phyloP scores from a whole-genome alignment of 2,888 invertebrate genomes.

The Biston stratarius region DNA sequence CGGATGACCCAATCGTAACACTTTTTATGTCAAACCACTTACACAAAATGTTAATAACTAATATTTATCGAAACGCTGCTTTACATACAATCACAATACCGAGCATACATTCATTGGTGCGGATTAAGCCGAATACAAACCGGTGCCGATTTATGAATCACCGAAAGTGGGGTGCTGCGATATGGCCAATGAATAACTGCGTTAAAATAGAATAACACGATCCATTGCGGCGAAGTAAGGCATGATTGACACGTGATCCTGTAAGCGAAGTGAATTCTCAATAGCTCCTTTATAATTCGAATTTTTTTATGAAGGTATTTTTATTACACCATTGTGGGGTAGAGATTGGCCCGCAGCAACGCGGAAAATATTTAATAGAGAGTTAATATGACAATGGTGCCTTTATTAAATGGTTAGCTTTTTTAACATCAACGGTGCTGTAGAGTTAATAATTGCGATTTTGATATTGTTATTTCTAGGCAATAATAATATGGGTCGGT shows the following conservation, averaged over 20 bases:
- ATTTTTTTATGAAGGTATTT: constrained; percentile 68
- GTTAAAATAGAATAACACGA: constrained; percentile 80
- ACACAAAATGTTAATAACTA: constrained; percentile 9
- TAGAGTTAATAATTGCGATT: constrained; percentile 53
- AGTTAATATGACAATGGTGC: constrained; percentile 68
- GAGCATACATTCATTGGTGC: constrained; percentile 57
- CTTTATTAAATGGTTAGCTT: constrained; percentile 55
- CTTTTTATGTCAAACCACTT: background rate
- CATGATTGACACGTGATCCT: constrained; percentile 84
- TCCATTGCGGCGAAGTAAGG: constrained; percentile 70
- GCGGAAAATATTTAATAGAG: constrained; percentile 79
- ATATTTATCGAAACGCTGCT: constrained; percentile 19
- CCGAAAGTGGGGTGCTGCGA: constrained; percentile 69
- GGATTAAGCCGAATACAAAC: constrained; percentile 65
- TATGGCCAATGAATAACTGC: constrained; percentile 82
- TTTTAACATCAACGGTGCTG: constrained; percentile 51
- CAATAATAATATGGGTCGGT: constrained; percentile 25
- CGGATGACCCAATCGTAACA: background rate
- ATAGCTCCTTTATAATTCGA: constrained; percentile 66
- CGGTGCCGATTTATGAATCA: constrained; percentile 61
- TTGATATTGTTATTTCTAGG: constrained; percentile 49
- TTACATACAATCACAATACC: constrained; percentile 48
- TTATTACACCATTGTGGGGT: constrained; percentile 76
- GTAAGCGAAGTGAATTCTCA: constrained; percentile 67
- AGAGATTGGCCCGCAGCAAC: constrained; percentile 73